Conservation (phyloP, 2,113 vertebrate genomes). For the Archocentrus centrarchus region DNA sequence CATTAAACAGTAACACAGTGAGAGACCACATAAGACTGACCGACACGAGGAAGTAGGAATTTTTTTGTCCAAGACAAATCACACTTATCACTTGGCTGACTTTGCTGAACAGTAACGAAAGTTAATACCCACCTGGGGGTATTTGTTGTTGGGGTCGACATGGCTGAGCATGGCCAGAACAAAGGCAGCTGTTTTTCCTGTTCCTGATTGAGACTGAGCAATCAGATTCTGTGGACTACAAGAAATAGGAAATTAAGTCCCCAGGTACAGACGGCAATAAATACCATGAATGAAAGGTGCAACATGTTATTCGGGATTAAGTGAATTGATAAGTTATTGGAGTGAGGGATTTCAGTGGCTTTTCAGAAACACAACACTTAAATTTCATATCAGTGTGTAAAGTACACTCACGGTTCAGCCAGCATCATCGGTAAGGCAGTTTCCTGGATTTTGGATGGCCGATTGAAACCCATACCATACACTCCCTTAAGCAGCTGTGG, state of each 20-base stretch:
- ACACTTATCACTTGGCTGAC: not conserved
- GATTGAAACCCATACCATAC: conserved; percentile 96
- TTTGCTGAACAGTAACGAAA: not conserved
- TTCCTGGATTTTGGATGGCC: conserved; percentile 97
- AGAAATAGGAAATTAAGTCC: not conserved
- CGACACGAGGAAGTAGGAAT: not conserved
- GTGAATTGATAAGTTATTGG: not conserved
- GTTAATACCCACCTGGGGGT: conserved; percentile 87
- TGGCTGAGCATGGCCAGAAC: conserved; percentile 97
- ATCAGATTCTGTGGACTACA: conserved; percentile 95
- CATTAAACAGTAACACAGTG: not conserved
- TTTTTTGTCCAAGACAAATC: not conserved
- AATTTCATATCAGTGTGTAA: not conserved
- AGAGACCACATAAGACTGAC: not conserved
- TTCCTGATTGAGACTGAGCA: conserved; percentile 96
- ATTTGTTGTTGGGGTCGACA: conserved; percentile 89
- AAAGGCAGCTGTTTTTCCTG: conserved; percentile 97
- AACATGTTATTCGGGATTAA: not conserved
- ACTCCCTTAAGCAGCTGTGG: conserved; percentile 93
- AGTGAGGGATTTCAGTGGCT: not conserved
- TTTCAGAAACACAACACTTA: not conserved
- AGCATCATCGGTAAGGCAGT: conserved; percentile 98
- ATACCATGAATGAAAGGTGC: not conserved
- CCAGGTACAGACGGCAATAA: not conserved
- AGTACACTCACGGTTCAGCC: conserved; percentile 92